Evolutionary conservation across 2,888 invertebrate genomes (phyloP).

Genomic region (Agriopis aurantiaria): DNA sequence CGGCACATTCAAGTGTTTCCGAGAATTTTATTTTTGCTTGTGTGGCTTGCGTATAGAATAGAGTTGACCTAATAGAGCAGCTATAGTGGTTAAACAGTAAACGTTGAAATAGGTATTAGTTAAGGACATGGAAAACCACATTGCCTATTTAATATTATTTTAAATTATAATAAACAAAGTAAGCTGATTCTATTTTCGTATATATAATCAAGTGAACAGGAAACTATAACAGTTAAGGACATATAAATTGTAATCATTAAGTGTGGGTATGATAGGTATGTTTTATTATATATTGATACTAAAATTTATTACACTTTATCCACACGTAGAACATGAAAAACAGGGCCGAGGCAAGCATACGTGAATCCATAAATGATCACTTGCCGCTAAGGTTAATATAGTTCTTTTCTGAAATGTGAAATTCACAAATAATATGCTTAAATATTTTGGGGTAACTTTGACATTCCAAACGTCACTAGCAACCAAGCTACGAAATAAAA

Average conservation of each 20-base stretch:
- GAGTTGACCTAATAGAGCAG: not conserved
- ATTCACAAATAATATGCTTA: too few relatives aligned
- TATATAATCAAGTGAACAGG: slow-evolving; percentile 1
- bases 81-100: not conserved
- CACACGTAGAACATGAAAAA: too few relatives aligned
- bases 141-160: not conserved
- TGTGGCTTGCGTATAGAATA: not conserved
- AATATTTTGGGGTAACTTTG: too few relatives aligned
- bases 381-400: too few relatives aligned
- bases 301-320: too few relatives aligned
- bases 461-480: too few relatives aligned
- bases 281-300: not conserved
- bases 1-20: slow-evolving; percentile 28
- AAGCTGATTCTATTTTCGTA: slow-evolving; percentile 1
- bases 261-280: not conserved
- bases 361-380: too few relatives aligned
- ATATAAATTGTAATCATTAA: not conserved
- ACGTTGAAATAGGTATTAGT: not conserved
- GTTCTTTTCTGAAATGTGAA: too few relatives aligned
- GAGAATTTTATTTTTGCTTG: slow-evolving; percentile 25
- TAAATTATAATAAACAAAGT: not conserved
- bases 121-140: not conserved
- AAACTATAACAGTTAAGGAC: slow-evolving; percentile 1
- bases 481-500: too few relatives aligned
- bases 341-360: too few relatives aligned